Conservation (phyloP, 2,797 vertebrate species). For the Hirundo rustica region DNA sequence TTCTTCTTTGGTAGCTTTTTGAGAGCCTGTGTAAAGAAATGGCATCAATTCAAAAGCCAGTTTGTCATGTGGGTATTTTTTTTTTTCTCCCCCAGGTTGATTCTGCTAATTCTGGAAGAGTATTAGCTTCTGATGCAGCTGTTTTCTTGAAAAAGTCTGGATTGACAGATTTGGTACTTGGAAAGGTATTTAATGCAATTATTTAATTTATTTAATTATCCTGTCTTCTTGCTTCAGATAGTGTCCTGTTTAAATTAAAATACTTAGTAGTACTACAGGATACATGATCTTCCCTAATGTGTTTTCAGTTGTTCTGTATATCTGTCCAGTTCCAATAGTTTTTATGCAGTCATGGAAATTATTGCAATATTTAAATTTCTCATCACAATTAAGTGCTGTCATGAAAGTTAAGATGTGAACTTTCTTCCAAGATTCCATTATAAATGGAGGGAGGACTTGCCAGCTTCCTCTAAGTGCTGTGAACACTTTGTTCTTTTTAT, state of each 20-base stretch:
- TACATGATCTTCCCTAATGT: neutral
- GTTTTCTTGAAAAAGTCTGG: conserved; percentile 95
- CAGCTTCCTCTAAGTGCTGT: neutral
- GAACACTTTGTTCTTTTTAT: neutral
- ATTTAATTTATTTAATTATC: neutral
- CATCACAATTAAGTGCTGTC: neutral
- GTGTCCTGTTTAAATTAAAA: neutral
- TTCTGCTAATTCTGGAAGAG: conserved; percentile 86
- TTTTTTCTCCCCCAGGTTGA: conserved; percentile 82
- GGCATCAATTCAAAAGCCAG: neutral
- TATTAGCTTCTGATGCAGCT: conserved; percentile 92
- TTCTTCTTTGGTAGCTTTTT: neutral
- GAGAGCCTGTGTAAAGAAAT: neutral
- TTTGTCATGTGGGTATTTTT: neutral
- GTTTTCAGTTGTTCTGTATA: neutral
- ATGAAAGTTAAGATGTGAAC: neutral
- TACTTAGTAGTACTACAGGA: neutral
- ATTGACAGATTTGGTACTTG: conserved; percentile 91
- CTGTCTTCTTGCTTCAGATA: neutral
- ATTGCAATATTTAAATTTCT: neutral
- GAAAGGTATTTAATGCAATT: conserved; percentile 83
- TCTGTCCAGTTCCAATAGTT: neutral
- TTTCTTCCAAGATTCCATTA: neutral
- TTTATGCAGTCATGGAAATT: neutral
- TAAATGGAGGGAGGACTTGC: neutral